These are phyloP conservation scores for Macaria notata DNA, from an alignment of 2,888 invertebrate genomes.

Conservation along the genomic window DNA sequence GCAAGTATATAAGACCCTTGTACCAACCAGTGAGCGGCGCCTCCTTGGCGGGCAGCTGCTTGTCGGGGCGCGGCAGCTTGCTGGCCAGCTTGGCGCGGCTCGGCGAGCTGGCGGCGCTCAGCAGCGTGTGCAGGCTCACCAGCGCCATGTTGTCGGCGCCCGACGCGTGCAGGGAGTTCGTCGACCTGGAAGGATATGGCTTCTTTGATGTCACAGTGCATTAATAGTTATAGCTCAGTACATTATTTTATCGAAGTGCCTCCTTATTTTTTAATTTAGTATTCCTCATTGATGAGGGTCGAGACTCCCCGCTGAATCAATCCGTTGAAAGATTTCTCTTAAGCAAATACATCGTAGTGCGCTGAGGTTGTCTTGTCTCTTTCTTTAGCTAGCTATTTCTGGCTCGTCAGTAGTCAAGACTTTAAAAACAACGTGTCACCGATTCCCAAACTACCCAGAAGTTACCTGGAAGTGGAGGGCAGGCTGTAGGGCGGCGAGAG, in stretches of 20 bases:
- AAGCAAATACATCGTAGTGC: too few relatives aligned
- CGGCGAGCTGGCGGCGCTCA: slow-evolving; percentile 59
- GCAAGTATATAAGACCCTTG: too few relatives aligned
- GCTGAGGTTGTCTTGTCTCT: too few relatives aligned
- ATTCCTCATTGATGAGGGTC: too few relatives aligned
- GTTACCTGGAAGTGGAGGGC: slow-evolving; percentile 70
- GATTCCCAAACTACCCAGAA: too few relatives aligned
- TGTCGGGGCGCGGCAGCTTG: slow-evolving; percentile 47
- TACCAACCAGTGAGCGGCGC: slow-evolving; percentile 53
- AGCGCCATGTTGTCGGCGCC: slow-evolving; percentile 68
- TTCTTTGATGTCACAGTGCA: background rate
- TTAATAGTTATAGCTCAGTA: background rate
- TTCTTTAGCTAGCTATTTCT: too few relatives aligned
- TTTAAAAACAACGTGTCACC: too few relatives aligned
- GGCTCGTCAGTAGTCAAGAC: too few relatives aligned
- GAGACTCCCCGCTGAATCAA: too few relatives aligned
- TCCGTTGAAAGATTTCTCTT: too few relatives aligned
- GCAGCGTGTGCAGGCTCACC: slow-evolving; percentile 70
- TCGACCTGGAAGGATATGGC: slow-evolving; percentile 46
- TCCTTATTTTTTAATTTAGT: background rate
- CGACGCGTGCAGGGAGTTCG: slow-evolving; percentile 58
- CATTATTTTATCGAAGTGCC: background rate
- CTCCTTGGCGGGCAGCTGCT: slow-evolving; percentile 54
- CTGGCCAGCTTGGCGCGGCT: slow-evolving; percentile 48
- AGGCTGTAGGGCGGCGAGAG: slow-evolving; percentile 55